Percentiles rank a stretch among this genome's conserved stretches.
Evolutionary conservation across 2,888 invertebrate genomes (phyloP).

Genomic region (Adineta ricciae): DNA sequence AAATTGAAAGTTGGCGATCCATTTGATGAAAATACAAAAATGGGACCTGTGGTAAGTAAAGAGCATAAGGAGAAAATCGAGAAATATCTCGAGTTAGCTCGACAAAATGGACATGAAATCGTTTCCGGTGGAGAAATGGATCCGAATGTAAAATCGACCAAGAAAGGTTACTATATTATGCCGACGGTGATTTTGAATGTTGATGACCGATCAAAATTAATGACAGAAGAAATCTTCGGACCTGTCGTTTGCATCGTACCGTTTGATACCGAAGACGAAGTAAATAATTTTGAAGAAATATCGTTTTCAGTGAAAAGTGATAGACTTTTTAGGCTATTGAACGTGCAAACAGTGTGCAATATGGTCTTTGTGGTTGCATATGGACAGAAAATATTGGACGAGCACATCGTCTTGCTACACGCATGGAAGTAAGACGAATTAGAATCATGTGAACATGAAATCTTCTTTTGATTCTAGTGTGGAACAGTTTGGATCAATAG

Average conservation of each 20-base stretch:
- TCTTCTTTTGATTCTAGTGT: slow-evolving; percentile 49
- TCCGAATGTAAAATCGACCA: not conserved
- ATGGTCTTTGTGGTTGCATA: slow-evolving; percentile 63
- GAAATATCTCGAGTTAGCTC: slow-evolving; percentile 58
- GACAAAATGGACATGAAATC: slow-evolving; percentile 61
- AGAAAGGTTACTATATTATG: slow-evolving; percentile 59
- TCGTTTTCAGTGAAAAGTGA: no score
- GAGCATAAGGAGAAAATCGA: slow-evolving; percentile 69
- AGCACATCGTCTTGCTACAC: slow-evolving; percentile 73
- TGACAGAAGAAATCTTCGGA: slow-evolving; percentile 83
- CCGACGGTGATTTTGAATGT: slow-evolving; percentile 77
- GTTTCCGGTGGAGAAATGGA: not conserved
- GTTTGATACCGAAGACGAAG: slow-evolving; percentile 42
- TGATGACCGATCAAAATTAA: slow-evolving; percentile 68
- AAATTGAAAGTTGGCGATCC: slow-evolving; percentile 66
- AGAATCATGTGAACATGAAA: not conserved
- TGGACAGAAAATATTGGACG: slow-evolving; percentile 81
- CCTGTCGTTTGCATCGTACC: slow-evolving; percentile 75
- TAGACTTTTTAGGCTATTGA: not conserved
- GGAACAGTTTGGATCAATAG: slow-evolving; percentile 86
- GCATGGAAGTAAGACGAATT: slow-evolving; percentile 56
- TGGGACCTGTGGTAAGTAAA: slow-evolving; percentile 82
- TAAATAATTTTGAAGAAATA: not conserved
- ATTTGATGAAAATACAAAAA: slow-evolving; percentile 60
- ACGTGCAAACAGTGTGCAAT: slow-evolving; percentile 24